A percentile compares a stretch with the other conserved stretches of the same genome.
Evolutionary conservation across 2,888 invertebrate genomes (phyloP).

Genomic region (Reticulitermes lucifugus): DNA sequence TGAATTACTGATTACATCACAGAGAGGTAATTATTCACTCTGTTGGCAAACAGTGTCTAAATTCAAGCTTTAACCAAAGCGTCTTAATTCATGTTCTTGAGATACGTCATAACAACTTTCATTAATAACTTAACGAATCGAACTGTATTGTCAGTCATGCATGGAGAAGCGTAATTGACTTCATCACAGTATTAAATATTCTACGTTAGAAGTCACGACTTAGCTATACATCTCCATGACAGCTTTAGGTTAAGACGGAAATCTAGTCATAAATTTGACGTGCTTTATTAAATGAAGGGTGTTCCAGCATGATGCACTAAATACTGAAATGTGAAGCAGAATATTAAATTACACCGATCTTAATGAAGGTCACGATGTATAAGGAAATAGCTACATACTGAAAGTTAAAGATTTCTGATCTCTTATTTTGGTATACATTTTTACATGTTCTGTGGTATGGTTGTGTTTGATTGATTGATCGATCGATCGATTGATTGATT

Average conservation of each 20-base stretch:
- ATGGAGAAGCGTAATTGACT: background rate
- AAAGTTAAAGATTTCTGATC: too few species aligned
- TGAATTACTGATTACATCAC: background rate
- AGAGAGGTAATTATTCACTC: background rate
- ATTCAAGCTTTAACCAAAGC: background rate
- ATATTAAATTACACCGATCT: too few species aligned
- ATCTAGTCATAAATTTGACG: background rate
- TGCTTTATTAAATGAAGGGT: background rate
- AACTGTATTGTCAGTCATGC: background rate
- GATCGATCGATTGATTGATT: too few species aligned
- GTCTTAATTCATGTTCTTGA: background rate
- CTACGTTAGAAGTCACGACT: background rate
- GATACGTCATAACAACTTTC: background rate
- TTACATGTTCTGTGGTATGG: too few species aligned
- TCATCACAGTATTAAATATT: background rate
- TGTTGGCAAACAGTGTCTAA: background rate
- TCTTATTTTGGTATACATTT: too few species aligned
- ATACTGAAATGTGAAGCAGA: background rate
- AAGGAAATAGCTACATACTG: too few species aligned
- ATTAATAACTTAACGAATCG: background rate
- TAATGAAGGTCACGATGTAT: too few species aligned
- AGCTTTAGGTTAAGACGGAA: background rate
- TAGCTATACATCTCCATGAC: slow-evolving; percentile 2
- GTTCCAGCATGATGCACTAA: background rate
- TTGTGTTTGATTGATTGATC: too few species aligned